A percentile compares a stretch with the other conserved stretches of the same genome.
These are phyloP conservation scores for Archaeoteleia sp. DNA, from an alignment of 2,888 invertebrate species.

Conservation along the genomic window DNA sequence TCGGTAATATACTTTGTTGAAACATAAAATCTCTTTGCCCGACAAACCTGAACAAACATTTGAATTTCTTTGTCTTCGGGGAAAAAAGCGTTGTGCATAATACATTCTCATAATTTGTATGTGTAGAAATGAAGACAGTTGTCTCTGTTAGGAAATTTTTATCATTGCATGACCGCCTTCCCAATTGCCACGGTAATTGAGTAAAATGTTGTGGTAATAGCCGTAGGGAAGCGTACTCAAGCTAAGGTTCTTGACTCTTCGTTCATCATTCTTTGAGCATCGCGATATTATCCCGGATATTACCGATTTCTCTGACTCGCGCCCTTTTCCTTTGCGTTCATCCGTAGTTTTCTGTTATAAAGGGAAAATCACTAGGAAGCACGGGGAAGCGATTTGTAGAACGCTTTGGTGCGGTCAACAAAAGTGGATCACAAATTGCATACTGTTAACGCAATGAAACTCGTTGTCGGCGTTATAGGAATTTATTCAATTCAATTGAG, in stretches of 20 bases:
- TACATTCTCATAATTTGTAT: neutral
- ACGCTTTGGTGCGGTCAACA: conserved; percentile 25
- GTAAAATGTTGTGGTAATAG: conserved; percentile 72
- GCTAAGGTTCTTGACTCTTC: conserved; percentile 66
- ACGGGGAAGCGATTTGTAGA: conserved; percentile 37
- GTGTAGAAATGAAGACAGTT: no score
- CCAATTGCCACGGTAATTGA: conserved; percentile 70
- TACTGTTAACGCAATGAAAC: conserved; percentile 36
- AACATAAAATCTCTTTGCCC: conserved; percentile 2
- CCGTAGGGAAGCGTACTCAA: conserved; percentile 59
- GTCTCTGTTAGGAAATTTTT: conserved; percentile 9
- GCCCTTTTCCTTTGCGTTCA: conserved; percentile 52
- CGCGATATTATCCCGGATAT: conserved; percentile 63
- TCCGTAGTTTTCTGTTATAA: conserved; percentile 38
- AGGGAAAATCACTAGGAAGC: conserved; percentile 41
- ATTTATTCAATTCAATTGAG: conserved; percentile 34
- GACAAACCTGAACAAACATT: no score
- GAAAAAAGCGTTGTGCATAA: conserved; percentile 5
- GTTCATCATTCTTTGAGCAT: conserved; percentile 55
- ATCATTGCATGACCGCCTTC: conserved; percentile 58
- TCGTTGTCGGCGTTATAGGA: conserved; percentile 27
- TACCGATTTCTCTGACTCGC: conserved; percentile 57
- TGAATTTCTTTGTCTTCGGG: no score
- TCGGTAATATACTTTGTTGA: no score
- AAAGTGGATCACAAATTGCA: conserved; percentile 45